Conservation (phyloP, 2,797 vertebrate genomes). For the Heliangelus exortis region DNA sequence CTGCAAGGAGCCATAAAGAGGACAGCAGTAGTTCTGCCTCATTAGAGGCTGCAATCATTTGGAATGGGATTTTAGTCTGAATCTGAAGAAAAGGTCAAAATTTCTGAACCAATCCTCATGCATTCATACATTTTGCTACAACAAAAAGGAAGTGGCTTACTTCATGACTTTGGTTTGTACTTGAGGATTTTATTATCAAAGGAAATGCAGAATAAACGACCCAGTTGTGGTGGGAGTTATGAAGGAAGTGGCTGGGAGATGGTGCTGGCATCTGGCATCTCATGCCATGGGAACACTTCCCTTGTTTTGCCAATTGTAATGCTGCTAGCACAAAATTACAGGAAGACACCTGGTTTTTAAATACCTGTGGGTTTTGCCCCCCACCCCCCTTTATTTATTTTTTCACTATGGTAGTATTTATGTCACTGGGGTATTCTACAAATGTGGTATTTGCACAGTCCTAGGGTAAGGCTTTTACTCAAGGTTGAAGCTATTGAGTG, state of each 20-base stretch:
- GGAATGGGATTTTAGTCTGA: neutral
- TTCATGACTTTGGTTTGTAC: neutral
- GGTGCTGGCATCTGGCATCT: neutral
- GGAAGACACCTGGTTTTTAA: neutral
- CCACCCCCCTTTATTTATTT: neutral
- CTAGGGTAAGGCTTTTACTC: neutral
- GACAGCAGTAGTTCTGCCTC: conserved; percentile 3
- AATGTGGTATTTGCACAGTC: neutral
- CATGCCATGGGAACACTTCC: rapidly evolving
- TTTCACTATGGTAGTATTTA: neutral
- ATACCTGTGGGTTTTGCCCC: neutral
- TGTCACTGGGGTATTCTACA: neutral
- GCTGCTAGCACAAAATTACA: neutral
- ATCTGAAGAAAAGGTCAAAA: conserved; percentile 8
- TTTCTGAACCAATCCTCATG: neutral
- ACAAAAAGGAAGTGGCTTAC: neutral
- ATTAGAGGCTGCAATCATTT: neutral
- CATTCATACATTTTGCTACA: neutral
- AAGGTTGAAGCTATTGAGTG: neutral
- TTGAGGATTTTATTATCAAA: neutral
- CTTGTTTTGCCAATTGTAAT: neutral
- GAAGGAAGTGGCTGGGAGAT: neutral
- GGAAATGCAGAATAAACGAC: neutral
- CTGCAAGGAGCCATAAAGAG: neutral
- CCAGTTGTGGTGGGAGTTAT: neutral